Evolutionary conservation across 2,888 invertebrate genomes (phyloP), one percentile per base, ranked within the genome.

Genomic region (Automeris io): DNA sequence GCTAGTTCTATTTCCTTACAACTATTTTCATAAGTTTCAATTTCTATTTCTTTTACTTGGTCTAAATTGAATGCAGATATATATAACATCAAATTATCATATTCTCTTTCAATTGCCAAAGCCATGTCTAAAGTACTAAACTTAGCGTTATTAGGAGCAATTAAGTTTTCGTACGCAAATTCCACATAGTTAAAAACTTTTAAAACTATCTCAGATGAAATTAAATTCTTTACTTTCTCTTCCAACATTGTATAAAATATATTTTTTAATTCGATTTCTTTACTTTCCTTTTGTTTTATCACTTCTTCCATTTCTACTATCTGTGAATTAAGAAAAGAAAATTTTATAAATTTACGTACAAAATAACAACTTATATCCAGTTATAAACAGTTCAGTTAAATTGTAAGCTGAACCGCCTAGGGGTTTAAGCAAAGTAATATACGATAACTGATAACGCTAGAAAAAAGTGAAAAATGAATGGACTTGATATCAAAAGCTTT

Each of bases 101-200:
- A 86, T 56, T 86, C 86, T 26, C 49, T 73, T 65, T 92, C 92
- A 34, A 92, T 78, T 13, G 85, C 81, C 40, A 78, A 70, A 72
- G 90, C 89, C 91, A 92, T 91, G 5, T 90, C 85, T 42, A 87
- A 77, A 35, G 88, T 78, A 43, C 81, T 86, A 6, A 90, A 67
- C 49, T 89, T 88, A 0, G 89, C 88, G 45, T 91, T 90, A 54
- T 91, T 91, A 1, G 88, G 78, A 1, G 88, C 88, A 22, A 92
- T 81, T 13, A 91, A 73, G 22, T 86, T 78, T 62, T 91, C 91
- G 58, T 90, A 92, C 0, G 91, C 82, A 56, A 91, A 91, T 65
- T 92, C 90, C 2, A 92, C 87, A 51, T 89, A 90, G 21, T 90
- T 90, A 42, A 88, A 86, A 41, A 91, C 70, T 59, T 90, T 87